phyloP scores from a whole-genome alignment of 2,888 invertebrate genomes.

The Mythimna vitellina region DNA sequence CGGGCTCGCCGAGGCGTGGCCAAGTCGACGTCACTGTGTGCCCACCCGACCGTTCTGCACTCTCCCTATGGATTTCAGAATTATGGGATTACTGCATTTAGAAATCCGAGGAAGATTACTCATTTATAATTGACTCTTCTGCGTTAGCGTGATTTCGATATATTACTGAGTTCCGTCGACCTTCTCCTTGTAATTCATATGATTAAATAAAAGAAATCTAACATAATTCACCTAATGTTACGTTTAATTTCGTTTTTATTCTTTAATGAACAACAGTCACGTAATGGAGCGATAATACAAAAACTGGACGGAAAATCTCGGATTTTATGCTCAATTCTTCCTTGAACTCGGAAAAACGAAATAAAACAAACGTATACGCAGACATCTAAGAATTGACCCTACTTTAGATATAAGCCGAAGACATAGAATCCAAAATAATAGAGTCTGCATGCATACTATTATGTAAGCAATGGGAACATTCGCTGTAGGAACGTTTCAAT shows the following conservation, averaged over 20 bases:
- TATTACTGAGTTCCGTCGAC: conserved; percentile 49
- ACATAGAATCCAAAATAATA: conserved; percentile 55
- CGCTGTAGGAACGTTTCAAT: conserved; percentile 60
- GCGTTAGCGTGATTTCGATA: conserved; percentile 50
- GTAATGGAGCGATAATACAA: conserved; percentile 36
- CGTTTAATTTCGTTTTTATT: conserved; percentile 20
- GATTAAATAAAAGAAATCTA: conserved; percentile 40
- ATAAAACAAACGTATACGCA: conserved; percentile 58
- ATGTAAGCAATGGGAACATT: conserved; percentile 51
- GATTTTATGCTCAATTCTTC: conserved; percentile 31
- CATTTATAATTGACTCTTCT: conserved; percentile 45
- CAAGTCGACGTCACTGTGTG: conserved; percentile 68
- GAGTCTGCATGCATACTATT: conserved; percentile 38
- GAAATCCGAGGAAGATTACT: conserved; percentile 43
- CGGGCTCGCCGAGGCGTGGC: conserved; percentile 78
- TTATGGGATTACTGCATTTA: conserved; percentile 66
- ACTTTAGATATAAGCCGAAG: conserved; percentile 67
- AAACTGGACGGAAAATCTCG: conserved; percentile 16
- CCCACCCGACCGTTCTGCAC: conserved; percentile 76
- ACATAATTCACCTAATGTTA: conserved; percentile 24
- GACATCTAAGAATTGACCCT: conserved; percentile 58
- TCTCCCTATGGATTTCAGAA: conserved; percentile 73
- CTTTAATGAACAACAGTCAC: conserved; percentile 38
- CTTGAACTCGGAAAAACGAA: conserved; percentile 52
- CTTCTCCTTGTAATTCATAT: conserved; percentile 37